phyloP scores from a whole-genome alignment of 2,113 vertebrate species.

The Barbus barbus region DNA sequence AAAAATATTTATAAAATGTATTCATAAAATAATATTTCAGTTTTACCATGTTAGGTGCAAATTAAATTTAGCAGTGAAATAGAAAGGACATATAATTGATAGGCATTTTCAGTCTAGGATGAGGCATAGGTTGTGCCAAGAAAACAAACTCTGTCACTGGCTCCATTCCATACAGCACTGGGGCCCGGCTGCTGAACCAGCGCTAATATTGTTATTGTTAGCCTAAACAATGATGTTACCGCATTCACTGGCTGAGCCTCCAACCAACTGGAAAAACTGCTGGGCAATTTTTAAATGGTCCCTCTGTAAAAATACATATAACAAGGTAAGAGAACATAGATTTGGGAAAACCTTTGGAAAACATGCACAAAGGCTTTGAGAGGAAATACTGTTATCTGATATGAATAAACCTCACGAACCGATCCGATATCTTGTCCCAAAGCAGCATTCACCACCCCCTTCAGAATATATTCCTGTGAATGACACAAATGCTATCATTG shows the following conservation, averaged over 20 bases:
- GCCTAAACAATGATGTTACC: slow-evolving; percentile 73
- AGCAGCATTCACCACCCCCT: slow-evolving; percentile 94
- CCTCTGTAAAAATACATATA: slow-evolving; percentile 74
- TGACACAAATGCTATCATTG: neutral
- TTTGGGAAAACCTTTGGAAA: neutral
- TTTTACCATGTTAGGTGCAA: neutral
- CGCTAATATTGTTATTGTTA: slow-evolving; percentile 29
- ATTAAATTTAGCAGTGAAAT: neutral
- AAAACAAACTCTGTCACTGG: slow-evolving; percentile 4
- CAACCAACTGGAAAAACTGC: slow-evolving; percentile 96
- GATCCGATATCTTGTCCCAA: slow-evolving; percentile 92
- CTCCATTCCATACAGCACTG: neutral
- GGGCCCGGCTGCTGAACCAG: slow-evolving; percentile 25
- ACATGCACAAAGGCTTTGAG: neutral
- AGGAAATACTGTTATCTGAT: neutral
- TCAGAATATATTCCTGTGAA: slow-evolving; percentile 92
- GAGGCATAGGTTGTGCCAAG: neutral
- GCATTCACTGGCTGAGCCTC: slow-evolving; percentile 95
- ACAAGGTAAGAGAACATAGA: neutral
- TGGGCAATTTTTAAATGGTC: slow-evolving; percentile 96
- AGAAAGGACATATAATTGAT: neutral
- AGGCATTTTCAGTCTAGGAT: neutral
- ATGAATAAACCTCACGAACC: slow-evolving; percentile 74
- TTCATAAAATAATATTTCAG: neutral
- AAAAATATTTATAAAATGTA: neutral